Percentiles rank a stretch among this genome's conserved stretches.
Evolutionary conservation across 2,797 vertebrate species (phyloP).

Genomic region (Onychomys leucogaster): DNA sequence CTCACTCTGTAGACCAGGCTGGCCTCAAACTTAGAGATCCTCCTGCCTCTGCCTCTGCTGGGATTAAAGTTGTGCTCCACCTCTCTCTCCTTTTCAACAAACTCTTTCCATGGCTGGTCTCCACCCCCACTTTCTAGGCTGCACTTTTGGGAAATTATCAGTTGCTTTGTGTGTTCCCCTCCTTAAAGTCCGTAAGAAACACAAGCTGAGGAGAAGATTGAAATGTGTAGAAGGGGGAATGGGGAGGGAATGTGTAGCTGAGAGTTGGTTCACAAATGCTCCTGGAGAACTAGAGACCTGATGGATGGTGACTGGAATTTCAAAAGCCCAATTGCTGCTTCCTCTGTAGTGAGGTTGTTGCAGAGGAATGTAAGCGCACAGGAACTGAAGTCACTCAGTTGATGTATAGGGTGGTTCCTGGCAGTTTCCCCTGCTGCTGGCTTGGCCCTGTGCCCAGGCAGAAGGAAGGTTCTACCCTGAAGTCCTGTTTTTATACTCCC

Average conservation of each 20-base stretch:
- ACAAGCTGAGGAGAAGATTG: not conserved
- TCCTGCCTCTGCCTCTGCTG: not conserved
- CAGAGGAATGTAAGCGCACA: not conserved
- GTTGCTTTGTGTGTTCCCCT: not conserved
- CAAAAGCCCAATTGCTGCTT: not conserved
- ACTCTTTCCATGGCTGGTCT: not conserved
- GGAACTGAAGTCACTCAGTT: not conserved
- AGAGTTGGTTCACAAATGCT: not conserved
- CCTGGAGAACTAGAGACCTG: not conserved
- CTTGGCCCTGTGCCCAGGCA: conserved; percentile 50
- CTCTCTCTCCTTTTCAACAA: not conserved
- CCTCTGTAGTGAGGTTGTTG: not conserved
- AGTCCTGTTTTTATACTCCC: not conserved
- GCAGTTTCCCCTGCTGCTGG: not conserved
- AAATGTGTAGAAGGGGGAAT: not conserved
- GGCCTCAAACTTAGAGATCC: not conserved
- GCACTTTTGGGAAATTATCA: not conserved
- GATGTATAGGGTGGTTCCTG: conserved; percentile 11
- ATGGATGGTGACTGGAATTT: not conserved
- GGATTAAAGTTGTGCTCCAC: not conserved
- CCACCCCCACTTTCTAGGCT: not conserved
- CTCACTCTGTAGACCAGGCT: not conserved
- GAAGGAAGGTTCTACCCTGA: not conserved
- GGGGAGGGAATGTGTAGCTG: too few relatives aligned
- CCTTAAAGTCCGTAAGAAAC: not conserved